Evolutionary conservation across 2,888 invertebrate species (phyloP), one percentile per base, ranked within the genome.

Genomic region (Endomychus coccineus): DNA sequence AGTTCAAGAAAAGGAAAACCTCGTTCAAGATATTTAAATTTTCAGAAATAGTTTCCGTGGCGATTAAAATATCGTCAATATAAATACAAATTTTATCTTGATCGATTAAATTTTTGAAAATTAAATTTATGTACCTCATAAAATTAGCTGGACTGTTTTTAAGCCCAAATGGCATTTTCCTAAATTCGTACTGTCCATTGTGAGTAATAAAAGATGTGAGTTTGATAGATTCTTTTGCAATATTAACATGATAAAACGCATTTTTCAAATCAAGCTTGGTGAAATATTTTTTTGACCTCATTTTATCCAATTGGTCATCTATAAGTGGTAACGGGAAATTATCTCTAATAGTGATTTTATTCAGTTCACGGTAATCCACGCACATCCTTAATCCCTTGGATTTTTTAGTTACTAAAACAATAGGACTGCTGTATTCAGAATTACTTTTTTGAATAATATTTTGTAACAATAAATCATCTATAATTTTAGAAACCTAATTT

Each of bases 201-300:
- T 52, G 56, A 51, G 56, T 55, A 34, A 52, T 40, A 43, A 61
- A 60, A 1, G 55, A 48, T 2, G 56, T 58, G 17, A 51, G 50
- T 39, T 53, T 44, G 2, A 46, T 38, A 3, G 51, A 53, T 7
- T 46, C 37, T 37, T 51, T 37, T 1, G 46, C 41, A 12, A 59
- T 19, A 10, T 28, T 25, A n/a, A 58, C 44, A 24, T 58, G 56
- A 31, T 55, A 43, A 28, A 55, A 59, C 1, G 46, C 56, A 41
- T 48, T 49, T 31, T 48, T 49, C 10, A 59, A 39, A 42, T 59
- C 56, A 11, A 59, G 34, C 4, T 25, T 46, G 3, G 51, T 49
- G 41, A 49, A 58, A 40, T 43, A 51, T 14, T 29, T 44, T 39
- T 56, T 49, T 12, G 44, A 39, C 15, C 46, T 43, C 22, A 57